Evolutionary conservation across 2,888 invertebrate genomes (phyloP).

Genomic region (Diarsia rubi): DNA sequence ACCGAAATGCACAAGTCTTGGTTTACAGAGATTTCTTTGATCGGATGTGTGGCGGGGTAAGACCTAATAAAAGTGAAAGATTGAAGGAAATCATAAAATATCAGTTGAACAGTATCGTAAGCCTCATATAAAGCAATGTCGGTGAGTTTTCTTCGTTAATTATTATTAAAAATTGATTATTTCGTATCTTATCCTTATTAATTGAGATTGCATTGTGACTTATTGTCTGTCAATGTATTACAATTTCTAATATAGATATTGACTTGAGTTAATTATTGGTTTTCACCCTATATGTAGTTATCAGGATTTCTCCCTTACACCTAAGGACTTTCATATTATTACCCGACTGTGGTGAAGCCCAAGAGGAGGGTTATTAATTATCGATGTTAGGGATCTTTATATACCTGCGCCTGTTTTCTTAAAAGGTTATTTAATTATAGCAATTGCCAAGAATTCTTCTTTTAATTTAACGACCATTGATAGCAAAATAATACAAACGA

Average conservation of each 20-base stretch:
- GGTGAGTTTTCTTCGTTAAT: slow-evolving; percentile 2
- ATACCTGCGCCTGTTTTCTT: not conserved
- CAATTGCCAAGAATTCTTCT: not conserved
- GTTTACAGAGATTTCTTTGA: not conserved
- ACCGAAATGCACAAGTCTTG: not conserved
- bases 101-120: slow-evolving; percentile 17
- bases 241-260: not conserved
- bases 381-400: not conserved
- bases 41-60: not conserved
- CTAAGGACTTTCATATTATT: not conserved
- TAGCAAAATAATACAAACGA: not conserved
- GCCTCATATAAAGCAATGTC: slow-evolving; percentile 17
- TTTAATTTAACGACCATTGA: not conserved
- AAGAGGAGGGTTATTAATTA: no score
- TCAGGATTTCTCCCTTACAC: not conserved
- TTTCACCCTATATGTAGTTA: slow-evolving; percentile 3
- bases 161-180: slow-evolving; percentile 10
- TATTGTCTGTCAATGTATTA: not conserved
- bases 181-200: slow-evolving; percentile 28
- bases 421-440: slow-evolving; percentile 5
- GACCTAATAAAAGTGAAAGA: not conserved
- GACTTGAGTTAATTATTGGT: not conserved
- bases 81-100: not conserved
- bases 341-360: no score
- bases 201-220: slow-evolving; percentile 2